These are phyloP conservation scores for Chaenodraco wilsoni DNA, from an alignment of 2,797 vertebrate genomes.

Conservation along the genomic window DNA sequence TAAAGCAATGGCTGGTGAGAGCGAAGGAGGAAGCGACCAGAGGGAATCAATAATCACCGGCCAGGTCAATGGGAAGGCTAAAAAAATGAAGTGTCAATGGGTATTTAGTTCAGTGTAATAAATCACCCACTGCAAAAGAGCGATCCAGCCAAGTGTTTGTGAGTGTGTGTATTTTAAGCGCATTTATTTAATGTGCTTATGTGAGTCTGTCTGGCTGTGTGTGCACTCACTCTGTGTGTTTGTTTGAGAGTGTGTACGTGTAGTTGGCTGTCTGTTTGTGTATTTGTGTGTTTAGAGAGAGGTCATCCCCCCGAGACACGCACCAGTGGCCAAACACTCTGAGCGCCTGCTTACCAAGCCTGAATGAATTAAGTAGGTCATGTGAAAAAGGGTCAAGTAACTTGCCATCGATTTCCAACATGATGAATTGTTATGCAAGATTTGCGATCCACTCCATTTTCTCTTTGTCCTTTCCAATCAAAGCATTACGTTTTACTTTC, in stretches of 20 bases:
- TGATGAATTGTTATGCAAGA: slow-evolving; percentile 61
- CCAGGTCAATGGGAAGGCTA: slow-evolving; percentile 78
- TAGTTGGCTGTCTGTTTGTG: slow-evolving; percentile 23
- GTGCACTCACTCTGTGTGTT: slow-evolving; percentile 24
- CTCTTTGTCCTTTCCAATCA: slow-evolving; percentile 47
- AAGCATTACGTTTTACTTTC: slow-evolving; percentile 44
- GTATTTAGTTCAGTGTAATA: slow-evolving; percentile 80
- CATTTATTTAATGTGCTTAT: slow-evolving; percentile 37
- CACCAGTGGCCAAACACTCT: slow-evolving; percentile 49
- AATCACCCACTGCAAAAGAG: slow-evolving; percentile 70
- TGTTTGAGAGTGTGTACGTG: slow-evolving; percentile 10
- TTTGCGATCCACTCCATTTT: slow-evolving; percentile 41
- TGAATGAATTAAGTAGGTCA: slow-evolving; percentile 72
- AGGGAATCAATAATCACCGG: slow-evolving; percentile 79
- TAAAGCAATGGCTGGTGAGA: slow-evolving; percentile 59
- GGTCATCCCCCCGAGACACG: slow-evolving; percentile 40
- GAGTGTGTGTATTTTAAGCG: slow-evolving; percentile 18
- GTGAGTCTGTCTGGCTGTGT: slow-evolving; percentile 23
- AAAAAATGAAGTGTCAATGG: slow-evolving; percentile 81
- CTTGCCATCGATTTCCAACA: slow-evolving; percentile 66
- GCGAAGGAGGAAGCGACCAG: slow-evolving; percentile 57
- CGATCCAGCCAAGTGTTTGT: slow-evolving; percentile 59
- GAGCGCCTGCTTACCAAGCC: slow-evolving; percentile 52
- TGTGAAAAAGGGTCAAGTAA: slow-evolving; percentile 72
- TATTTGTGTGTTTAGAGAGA: slow-evolving; percentile 33